A percentile compares a stretch with the other conserved stretches of the same genome.
Conservation (phyloP, 2,797 vertebrate species). For the Lates japonicus region DNA sequence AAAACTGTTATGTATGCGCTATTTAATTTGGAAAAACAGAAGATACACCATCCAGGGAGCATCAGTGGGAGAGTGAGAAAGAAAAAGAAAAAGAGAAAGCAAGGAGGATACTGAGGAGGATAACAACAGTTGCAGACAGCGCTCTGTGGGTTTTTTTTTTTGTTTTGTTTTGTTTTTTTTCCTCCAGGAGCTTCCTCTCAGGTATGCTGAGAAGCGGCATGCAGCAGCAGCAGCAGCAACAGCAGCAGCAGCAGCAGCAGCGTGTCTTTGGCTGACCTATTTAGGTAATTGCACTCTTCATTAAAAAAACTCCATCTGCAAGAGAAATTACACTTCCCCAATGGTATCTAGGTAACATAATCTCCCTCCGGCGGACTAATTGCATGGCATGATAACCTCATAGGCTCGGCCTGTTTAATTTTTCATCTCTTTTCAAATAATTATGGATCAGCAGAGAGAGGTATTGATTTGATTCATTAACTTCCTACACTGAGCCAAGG, state of each 20-base stretch:
- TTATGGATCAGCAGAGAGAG: slow-evolving; percentile 98
- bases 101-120: slow-evolving; percentile 42
- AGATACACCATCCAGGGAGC: slow-evolving; percentile 55
- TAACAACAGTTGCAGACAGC: slow-evolving; percentile 74
- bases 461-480: slow-evolving; percentile 99
- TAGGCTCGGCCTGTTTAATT: slow-evolving; percentile 96
- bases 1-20: slow-evolving; percentile 61
- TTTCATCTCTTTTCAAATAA: slow-evolving; percentile 99
- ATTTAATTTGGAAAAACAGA: slow-evolving; percentile 75
- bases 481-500: slow-evolving; percentile 94
- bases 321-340: slow-evolving; percentile 96
- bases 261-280: slow-evolving; percentile 92
- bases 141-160: slow-evolving; percentile 35
- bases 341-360: slow-evolving; percentile 99
- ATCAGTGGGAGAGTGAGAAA: slow-evolving; percentile 40
- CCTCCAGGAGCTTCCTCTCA: slow-evolving; percentile 83
- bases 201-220: slow-evolving; percentile 82
- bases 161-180: slow-evolving; percentile 48
- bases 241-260: slow-evolving; percentile 69
- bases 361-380: slow-evolving; percentile 98
- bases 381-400: slow-evolving; percentile 96
- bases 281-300: slow-evolving; percentile 94
- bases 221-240: slow-evolving; percentile 49
- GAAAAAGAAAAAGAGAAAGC: slow-evolving; percentile 38
- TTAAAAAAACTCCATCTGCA: slow-evolving; percentile 92